These are phyloP conservation scores for Poecilia wingei DNA, from an alignment of 2,797 vertebrate genomes.

Conservation along the genomic window DNA sequence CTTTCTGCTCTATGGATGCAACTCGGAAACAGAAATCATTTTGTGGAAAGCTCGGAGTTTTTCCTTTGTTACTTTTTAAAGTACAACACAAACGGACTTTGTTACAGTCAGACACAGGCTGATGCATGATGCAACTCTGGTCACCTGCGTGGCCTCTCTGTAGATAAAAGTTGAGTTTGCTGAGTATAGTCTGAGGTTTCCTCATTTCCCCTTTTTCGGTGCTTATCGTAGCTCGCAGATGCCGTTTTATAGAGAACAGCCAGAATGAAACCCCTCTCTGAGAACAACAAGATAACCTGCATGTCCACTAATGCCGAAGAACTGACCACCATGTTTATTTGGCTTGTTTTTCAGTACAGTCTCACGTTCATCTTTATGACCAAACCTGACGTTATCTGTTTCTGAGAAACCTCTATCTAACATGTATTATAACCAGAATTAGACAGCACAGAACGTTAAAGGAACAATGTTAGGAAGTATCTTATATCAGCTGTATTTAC, in stretches of 20 bases:
- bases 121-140: conserved; percentile 41
- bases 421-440: background rate
- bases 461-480: conserved; percentile 19
- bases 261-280: conserved; percentile 53
- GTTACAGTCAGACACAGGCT: conserved; percentile 21
- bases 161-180: conserved; percentile 64
- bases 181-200: conserved; percentile 79
- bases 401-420: background rate
- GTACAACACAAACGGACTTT: conserved; percentile 8
- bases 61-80: background rate
- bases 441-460: background rate
- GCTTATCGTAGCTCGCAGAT: conserved; percentile 77
- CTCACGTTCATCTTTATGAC: conserved; percentile 2
- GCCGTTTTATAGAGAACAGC: conserved; percentile 69
- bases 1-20: background rate
- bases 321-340: conserved; percentile 26
- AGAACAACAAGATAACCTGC: conserved; percentile 44
- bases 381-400: conserved; percentile 22
- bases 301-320: conserved; percentile 19
- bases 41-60: background rate
- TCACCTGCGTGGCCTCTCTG: conserved; percentile 61
- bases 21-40: background rate
- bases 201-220: conserved; percentile 79
- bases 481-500: conserved; percentile 5
- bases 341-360: conserved; percentile 17